phyloP scores from a whole-genome alignment of 2,888 invertebrate genomes.

The Galerucella pusilla region DNA sequence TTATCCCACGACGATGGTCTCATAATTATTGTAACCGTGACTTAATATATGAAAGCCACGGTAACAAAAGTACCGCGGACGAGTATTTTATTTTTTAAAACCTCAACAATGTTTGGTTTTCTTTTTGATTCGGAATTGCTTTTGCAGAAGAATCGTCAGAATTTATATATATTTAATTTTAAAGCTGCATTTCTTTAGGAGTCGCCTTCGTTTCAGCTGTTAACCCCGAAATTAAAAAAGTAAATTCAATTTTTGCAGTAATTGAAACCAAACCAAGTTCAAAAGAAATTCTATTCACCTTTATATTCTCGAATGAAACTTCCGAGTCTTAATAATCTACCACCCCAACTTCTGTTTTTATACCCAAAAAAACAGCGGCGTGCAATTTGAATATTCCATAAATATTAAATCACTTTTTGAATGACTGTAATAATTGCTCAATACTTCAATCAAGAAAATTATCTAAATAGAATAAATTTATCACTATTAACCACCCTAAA shows the following conservation, averaged over 20 bases:
- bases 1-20: constrained; percentile 13
- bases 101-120: constrained; percentile 30
- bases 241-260: constrained; percentile 16
- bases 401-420: too few species aligned
- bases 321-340: constrained; percentile 7
- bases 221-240: constrained; percentile 3
- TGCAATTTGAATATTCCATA: not conserved
- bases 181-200: not conserved
- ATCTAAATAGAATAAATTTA: constrained; percentile 10
- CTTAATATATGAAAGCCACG: constrained; percentile 13
- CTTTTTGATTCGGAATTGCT: constrained; percentile 30
- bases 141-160: constrained; percentile 4
- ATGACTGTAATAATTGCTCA: not conserved
- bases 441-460: constrained; percentile 2
- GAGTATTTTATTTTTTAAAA: constrained; percentile 32
- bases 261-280: constrained; percentile 14
- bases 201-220: not conserved
- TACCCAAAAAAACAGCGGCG: not conserved
- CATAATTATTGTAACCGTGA: constrained; percentile 20
- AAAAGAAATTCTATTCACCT: constrained; percentile 9
- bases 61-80: constrained; percentile 35
- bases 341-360: not conserved
- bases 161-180: not conserved
- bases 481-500: not conserved
- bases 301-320: not conserved